Evolutionary conservation across 2,113 vertebrate species (phyloP).

Genomic region (Oostethus manadensis): DNA sequence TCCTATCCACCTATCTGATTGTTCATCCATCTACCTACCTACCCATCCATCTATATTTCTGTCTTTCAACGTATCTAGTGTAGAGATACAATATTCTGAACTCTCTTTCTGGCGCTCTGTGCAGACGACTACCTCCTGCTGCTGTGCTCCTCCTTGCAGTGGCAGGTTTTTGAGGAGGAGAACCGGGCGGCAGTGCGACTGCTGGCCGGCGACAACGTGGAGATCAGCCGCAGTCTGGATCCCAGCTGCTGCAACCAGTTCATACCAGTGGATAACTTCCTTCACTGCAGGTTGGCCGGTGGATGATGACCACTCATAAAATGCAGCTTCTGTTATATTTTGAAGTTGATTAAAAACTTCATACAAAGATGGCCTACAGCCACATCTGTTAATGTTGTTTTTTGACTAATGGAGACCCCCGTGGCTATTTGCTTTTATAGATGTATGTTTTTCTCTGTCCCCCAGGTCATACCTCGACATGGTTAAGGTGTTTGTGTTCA

Average conservation of each 20-base stretch:
- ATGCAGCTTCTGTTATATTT: too few species aligned
- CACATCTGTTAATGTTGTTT: too few species aligned
- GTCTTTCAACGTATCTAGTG: neutral
- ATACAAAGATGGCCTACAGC: too few species aligned
- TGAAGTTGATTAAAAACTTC: too few species aligned
- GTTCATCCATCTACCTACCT: neutral
- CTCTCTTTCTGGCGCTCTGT: constrained; percentile 8
- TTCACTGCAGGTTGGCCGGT: constrained; percentile 57
- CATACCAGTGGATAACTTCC: constrained; percentile 65
- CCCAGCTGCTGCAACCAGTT: constrained; percentile 60
- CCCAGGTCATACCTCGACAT: constrained; percentile 73
- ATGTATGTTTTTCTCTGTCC: constrained; percentile 1
- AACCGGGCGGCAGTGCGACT: constrained; percentile 57
- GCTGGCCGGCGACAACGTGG: constrained; percentile 64
- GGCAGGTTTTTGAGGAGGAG: constrained; percentile 75
- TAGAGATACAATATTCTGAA: neutral
- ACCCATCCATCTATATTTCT: neutral
- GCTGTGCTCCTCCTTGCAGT: constrained; percentile 73
- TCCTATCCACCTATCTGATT: neutral
- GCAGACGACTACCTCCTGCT: constrained; percentile 74
- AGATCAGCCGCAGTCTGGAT: constrained; percentile 68
- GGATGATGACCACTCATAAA: too few species aligned
- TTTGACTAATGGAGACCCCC: too few species aligned
- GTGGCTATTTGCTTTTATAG: too few species aligned
- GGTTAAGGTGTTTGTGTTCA: constrained; percentile 72